phyloP scores from a whole-genome alignment of 1,140 invertebrate species.

The Brachionus manjavacas region DNA sequence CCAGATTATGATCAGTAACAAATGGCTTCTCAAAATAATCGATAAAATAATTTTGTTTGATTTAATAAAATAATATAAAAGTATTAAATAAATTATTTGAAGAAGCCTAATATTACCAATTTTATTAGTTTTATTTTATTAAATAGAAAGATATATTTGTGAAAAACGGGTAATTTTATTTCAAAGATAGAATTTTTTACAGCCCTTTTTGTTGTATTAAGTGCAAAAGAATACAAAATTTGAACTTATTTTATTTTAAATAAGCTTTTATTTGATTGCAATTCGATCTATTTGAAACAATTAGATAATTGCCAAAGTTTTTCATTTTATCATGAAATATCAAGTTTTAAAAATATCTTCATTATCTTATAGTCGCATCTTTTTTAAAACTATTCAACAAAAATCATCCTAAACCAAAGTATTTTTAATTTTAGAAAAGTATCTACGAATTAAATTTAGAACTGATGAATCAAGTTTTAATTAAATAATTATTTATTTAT shows the following conservation, averaged over 20 bases:
- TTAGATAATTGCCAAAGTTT: background rate
- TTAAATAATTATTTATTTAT: background rate
- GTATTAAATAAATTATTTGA: background rate
- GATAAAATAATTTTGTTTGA: background rate
- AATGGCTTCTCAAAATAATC: background rate
- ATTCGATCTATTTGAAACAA: background rate
- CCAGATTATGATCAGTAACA: background rate
- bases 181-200: too few species aligned
- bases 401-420: too few species aligned
- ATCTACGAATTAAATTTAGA: background rate
- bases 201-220: background rate
- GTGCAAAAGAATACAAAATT: background rate
- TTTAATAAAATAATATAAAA: background rate
- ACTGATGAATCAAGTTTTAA: background rate
- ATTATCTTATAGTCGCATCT: too few species aligned
- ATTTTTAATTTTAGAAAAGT: background rate
- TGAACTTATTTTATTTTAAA: too few species aligned
- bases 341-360: background rate
- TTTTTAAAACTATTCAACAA: too few species aligned
- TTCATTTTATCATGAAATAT: background rate
- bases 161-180: too few species aligned
- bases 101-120: background rate
- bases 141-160: too few species aligned
- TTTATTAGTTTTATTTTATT: background rate
- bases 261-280: background rate